Evolutionary conservation across 2,113 vertebrate species (phyloP).

Genomic region (Pollimyrus isidori): DNA sequence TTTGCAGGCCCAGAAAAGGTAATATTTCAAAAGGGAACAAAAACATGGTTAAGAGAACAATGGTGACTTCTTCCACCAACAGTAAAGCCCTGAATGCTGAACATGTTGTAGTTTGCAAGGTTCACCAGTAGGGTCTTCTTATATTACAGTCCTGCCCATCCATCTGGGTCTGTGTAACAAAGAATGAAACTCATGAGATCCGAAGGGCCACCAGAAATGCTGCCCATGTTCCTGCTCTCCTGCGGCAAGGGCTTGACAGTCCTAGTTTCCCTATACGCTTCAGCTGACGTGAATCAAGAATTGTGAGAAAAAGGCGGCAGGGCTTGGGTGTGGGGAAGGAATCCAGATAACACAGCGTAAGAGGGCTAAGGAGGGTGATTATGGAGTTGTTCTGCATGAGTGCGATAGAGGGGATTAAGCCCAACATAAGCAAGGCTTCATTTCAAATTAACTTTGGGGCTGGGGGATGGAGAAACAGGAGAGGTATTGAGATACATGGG

Average conservation of each 20-base stretch:
- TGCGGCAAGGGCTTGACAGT: no score
- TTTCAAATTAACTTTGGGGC: neutral
- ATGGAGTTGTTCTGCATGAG: neutral
- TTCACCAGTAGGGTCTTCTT: neutral
- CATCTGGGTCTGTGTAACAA: neutral
- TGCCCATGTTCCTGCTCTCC: neutral
- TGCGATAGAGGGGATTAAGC: conserved; percentile 5
- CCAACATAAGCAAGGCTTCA: conserved; percentile 1
- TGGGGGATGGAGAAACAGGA: neutral
- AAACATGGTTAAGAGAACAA: neutral
- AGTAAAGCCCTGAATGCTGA: neutral
- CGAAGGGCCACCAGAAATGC: neutral
- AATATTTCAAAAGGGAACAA: neutral
- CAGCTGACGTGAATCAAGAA: neutral
- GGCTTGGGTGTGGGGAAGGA: neutral
- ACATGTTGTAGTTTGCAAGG: neutral
- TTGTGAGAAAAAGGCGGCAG: neutral
- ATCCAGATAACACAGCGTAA: neutral
- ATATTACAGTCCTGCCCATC: no score
- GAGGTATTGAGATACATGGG: neutral
- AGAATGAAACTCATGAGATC: neutral
- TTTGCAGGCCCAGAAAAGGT: neutral
- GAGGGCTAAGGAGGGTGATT: conserved; percentile 16
- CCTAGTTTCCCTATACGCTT: neutral
- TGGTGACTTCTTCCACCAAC: neutral